A percentile compares a stretch with the other conserved stretches of the same genome.
phyloP scores from a whole-genome alignment of 2,797 vertebrate species.

The Platyrinchus mystaceus region DNA sequence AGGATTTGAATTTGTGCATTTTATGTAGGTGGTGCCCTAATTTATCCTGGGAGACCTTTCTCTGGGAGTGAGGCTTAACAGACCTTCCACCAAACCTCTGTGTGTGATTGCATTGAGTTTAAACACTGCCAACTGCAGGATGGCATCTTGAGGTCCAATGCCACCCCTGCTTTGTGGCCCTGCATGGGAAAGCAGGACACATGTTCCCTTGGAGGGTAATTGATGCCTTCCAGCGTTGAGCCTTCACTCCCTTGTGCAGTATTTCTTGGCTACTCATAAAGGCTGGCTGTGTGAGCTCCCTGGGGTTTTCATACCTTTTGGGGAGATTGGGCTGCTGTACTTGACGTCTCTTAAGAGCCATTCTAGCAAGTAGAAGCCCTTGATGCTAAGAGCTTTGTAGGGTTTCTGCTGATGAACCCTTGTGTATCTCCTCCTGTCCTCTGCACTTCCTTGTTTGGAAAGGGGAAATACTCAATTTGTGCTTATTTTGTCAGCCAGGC shows the following conservation, averaged over 20 bases:
- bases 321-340: background rate
- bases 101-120: rapidly evolving
- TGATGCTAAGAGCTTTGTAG: background rate
- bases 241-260: background rate
- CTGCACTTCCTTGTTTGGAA: background rate
- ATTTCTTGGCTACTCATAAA: background rate
- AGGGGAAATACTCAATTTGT: background rate
- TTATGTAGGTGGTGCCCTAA: background rate
- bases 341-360: background rate
- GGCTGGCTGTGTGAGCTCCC: background rate
- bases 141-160: background rate
- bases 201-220: background rate
- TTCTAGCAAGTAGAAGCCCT: background rate
- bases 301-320: background rate
- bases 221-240: rapidly evolving
- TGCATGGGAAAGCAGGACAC: rapidly evolving
- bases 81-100: background rate
- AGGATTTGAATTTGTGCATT: background rate
- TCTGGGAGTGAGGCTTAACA: background rate
- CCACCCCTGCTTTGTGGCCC: rapidly evolving
- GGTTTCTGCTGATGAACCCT: background rate
- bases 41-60: background rate
- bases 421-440: background rate
- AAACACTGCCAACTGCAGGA: rapidly evolving
- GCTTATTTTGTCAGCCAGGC: background rate